Percentiles rank a stretch among this genome's conserved stretches.
These are phyloP conservation scores for Anguilla marmorata DNA, from an alignment of 2,797 vertebrate species.

Conservation along the genomic window DNA sequence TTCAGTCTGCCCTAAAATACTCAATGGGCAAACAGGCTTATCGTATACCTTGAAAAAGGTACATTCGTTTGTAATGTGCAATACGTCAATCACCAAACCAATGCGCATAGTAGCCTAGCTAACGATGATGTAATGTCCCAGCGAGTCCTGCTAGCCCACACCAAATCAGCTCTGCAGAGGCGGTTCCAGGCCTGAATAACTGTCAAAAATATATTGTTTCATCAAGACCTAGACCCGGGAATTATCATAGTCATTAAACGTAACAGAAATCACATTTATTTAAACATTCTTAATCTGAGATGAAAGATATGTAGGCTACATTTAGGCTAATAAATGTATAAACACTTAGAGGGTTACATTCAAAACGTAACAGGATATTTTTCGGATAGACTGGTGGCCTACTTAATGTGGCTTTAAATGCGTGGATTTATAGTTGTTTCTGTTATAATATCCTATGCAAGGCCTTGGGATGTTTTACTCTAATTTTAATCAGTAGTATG, in stretches of 20 bases:
- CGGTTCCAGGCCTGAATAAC: neutral
- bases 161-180: neutral
- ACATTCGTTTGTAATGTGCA: conserved; percentile 26
- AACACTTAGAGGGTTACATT: neutral
- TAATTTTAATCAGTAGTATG: neutral
- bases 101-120: conserved; percentile 34
- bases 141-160: neutral
- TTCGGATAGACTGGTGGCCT: neutral
- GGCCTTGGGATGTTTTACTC: neutral
- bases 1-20: neutral
- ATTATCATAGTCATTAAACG: neutral
- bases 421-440: neutral
- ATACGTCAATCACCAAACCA: conserved; percentile 26
- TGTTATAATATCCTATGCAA: neutral
- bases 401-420: neutral
- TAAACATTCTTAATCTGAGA: neutral
- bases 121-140: conserved; percentile 47
- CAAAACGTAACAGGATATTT: neutral
- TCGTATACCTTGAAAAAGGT: neutral
- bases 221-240: neutral
- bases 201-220: neutral
- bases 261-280: neutral
- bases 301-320: neutral
- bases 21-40: neutral
- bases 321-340: neutral